These are phyloP conservation scores for Physella acuta DNA, from an alignment of 1,140 invertebrate species.

Conservation along the genomic window DNA sequence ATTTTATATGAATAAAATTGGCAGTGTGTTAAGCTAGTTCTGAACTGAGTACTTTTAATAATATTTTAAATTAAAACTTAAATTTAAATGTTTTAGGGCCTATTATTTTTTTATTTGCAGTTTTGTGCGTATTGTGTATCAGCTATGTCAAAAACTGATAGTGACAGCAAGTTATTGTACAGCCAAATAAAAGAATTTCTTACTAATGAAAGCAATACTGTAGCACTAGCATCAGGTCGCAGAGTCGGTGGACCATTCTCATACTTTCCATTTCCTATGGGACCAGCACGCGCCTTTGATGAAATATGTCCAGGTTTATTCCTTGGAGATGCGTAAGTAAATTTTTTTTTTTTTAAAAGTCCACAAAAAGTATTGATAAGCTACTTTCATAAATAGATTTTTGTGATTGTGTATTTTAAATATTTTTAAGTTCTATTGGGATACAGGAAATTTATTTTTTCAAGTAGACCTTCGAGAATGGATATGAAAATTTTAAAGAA, in stretches of 20 bases:
- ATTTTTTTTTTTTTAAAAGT: background rate
- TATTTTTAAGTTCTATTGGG: background rate
- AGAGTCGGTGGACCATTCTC: background rate
- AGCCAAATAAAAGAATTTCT: slow-evolving; percentile 9
- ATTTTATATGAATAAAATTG: too few relatives aligned
- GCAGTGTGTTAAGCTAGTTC: too few relatives aligned
- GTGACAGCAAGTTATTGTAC: too few relatives aligned
- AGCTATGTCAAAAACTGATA: too few relatives aligned
- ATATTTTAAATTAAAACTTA: too few relatives aligned
- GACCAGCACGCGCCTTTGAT: slow-evolving; percentile 28
- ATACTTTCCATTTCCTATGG: slow-evolving; percentile 21
- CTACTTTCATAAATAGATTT: background rate
- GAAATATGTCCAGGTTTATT: slow-evolving; percentile 29
- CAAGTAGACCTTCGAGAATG: too few relatives aligned
- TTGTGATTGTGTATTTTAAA: background rate
- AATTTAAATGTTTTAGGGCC: too few relatives aligned
- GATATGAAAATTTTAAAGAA: too few relatives aligned
- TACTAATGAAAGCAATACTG: background rate
- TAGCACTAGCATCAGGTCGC: background rate
- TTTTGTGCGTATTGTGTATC: too few relatives aligned
- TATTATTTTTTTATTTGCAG: too few relatives aligned
- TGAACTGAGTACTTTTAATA: too few relatives aligned
- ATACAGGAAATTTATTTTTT: background rate
- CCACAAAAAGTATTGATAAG: background rate
- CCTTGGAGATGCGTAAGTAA: slow-evolving; percentile 30